A percentile compares a stretch with the other conserved stretches of the same genome.
Evolutionary conservation across 2,113 vertebrate species (phyloP).

Genomic region (Tragulus kanchil): DNA sequence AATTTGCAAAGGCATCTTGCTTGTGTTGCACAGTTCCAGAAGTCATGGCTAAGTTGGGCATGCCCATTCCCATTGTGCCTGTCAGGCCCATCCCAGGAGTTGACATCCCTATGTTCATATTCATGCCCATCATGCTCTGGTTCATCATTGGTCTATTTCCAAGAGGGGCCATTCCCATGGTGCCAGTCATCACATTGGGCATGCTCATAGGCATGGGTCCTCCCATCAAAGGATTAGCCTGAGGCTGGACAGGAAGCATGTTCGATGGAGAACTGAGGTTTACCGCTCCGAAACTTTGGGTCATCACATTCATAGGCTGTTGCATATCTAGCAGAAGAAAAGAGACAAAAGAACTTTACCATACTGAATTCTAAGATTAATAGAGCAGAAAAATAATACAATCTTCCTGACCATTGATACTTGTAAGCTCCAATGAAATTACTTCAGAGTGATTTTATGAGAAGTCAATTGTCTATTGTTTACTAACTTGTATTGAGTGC

Average conservation of each 20-base stretch:
- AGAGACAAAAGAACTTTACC: conserved; percentile 18
- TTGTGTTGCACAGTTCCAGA: conserved; percentile 94
- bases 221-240: conserved; percentile 90
- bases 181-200: conserved; percentile 92
- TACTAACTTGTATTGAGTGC: neutral
- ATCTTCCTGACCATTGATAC: neutral
- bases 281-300: conserved; percentile 94
- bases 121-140: conserved; percentile 94
- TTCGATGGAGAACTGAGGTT: conserved; percentile 92
- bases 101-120: conserved; percentile 91
- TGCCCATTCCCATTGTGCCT: conserved; percentile 90
- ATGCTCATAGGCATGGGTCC: conserved; percentile 89
- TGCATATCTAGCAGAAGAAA: conserved; percentile 90
- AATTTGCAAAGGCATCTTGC: conserved; percentile 99
- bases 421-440: conserved; percentile 2
- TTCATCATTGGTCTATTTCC: conserved; percentile 89
- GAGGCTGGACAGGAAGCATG: conserved; percentile 88
- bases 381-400: neutral
- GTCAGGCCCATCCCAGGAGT: conserved; percentile 90
- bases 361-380: neutral
- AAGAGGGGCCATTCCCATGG: conserved; percentile 91
- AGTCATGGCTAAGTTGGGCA: conserved; percentile 89
- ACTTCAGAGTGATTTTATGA: neutral
- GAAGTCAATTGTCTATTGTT: neutral
- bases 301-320: conserved; percentile 91